A percentile compares a stretch with the other conserved stretches of the same genome.
Conservation (phyloP, 1,140 invertebrate genomes). For the Lasaia peninsularis region DNA sequence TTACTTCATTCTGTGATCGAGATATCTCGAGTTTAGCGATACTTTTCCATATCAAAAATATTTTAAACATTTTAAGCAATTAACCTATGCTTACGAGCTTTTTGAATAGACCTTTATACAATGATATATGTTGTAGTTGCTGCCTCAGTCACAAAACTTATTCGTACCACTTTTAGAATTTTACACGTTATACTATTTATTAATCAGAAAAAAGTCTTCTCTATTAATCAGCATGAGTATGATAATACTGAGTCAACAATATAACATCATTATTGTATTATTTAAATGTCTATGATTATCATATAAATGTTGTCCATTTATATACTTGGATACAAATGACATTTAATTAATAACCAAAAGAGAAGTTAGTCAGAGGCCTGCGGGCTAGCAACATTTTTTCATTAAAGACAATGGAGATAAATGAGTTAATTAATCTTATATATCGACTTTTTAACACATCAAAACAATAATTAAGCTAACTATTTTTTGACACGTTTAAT, state of each 20-base stretch:
- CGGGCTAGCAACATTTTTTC: not conserved
- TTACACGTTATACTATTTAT: too few relatives aligned
- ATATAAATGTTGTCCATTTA: not conserved
- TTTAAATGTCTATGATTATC: slow-evolving; percentile 8
- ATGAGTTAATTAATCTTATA: not conserved
- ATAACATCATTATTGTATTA: slow-evolving; percentile 1
- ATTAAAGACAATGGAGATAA: not conserved
- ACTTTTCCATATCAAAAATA: too few relatives aligned
- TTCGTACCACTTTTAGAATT: too few relatives aligned
- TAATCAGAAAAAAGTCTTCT: not conserved
- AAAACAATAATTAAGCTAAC: not conserved
- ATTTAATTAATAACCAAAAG: not conserved
- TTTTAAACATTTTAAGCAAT: too few relatives aligned
- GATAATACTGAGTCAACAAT: not conserved
- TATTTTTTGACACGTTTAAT: not conserved
- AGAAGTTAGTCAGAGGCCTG: not conserved
- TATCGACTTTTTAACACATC: not conserved
- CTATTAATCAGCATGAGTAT: not conserved
- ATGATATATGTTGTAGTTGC: too few relatives aligned
- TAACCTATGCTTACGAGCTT: too few relatives aligned
- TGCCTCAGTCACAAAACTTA: too few relatives aligned
- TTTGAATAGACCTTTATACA: too few relatives aligned
- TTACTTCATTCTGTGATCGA: too few relatives aligned
- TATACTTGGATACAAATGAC: not conserved
- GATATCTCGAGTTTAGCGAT: too few relatives aligned